phyloP scores from a whole-genome alignment of 2,797 vertebrate species.

The Clamator glandarius region DNA sequence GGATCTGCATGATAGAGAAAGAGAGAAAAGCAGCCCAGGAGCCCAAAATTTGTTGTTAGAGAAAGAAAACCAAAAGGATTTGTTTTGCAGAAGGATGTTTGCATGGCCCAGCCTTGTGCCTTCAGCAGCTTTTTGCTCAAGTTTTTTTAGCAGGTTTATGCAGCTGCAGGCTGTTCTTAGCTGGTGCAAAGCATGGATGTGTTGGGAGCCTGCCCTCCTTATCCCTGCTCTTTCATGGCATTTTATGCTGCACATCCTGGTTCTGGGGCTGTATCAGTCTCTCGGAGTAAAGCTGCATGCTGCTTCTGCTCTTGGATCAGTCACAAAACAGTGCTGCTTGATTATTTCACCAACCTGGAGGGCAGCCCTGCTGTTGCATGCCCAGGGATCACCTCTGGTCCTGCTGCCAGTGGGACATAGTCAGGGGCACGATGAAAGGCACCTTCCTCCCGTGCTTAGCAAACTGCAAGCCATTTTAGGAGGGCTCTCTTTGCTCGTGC shows the following conservation, averaged over 20 bases:
- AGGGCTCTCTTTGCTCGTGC: not conserved
- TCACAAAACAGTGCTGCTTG: not conserved
- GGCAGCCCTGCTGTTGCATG: not conserved
- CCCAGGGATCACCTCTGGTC: not conserved
- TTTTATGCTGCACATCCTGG: not conserved
- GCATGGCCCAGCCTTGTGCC: not conserved
- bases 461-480: not conserved
- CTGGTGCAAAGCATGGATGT: not conserved
- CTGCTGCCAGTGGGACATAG: too few relatives aligned
- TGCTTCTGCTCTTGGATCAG: not conserved
- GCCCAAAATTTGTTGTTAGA: not conserved
- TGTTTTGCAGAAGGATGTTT: not conserved
- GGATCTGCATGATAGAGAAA: not conserved
- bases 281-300: not conserved
- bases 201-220: not conserved
- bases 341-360: not conserved
- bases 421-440: not conserved
- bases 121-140: not conserved
- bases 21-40: not conserved
- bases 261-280: not conserved
- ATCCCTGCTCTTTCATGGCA: not conserved
- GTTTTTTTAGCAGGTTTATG: not conserved
- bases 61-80: not conserved
- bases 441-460: not conserved
- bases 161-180: not conserved